These are phyloP conservation scores for Tubulanus polymorphus DNA, from an alignment of 2,888 invertebrate genomes.

Conservation along the genomic window DNA sequence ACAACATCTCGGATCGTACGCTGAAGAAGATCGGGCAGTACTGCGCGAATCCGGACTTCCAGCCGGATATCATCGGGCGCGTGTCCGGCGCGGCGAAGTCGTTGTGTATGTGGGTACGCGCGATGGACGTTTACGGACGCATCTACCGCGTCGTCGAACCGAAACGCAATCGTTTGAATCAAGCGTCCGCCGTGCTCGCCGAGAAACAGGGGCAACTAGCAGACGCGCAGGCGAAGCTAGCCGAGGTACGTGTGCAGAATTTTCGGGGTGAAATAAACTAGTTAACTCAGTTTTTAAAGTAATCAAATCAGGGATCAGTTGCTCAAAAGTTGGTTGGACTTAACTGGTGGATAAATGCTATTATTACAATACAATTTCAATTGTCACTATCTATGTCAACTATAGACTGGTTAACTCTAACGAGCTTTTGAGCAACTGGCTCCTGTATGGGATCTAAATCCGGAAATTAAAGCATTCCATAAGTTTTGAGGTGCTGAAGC, in stretches of 20 bases:
- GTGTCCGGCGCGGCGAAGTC: conserved; percentile 84
- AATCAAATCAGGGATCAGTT: no score
- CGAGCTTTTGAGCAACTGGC: background rate
- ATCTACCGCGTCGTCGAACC: conserved; percentile 76
- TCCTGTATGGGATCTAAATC: no score
- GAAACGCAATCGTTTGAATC: conserved; percentile 76
- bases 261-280: background rate
- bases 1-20: conserved; percentile 78
- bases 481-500: no score
- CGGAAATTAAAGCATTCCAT: no score
- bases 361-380: no score
- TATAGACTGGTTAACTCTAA: no score
- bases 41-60: conserved; percentile 76
- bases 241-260: conserved; percentile 56
- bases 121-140: conserved; percentile 86
- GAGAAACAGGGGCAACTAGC: conserved; percentile 77
- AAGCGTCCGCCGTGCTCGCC: conserved; percentile 68
- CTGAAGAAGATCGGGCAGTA: conserved; percentile 76
- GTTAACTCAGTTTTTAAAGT: background rate
- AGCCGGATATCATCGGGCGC: conserved; percentile 77
- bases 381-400: no score
- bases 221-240: conserved; percentile 73
- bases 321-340: no score
- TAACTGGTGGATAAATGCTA: no score
- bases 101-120: conserved; percentile 81